Conservation (phyloP, 2,888 invertebrate genomes). For the Helicoverpa assulta region DNA sequence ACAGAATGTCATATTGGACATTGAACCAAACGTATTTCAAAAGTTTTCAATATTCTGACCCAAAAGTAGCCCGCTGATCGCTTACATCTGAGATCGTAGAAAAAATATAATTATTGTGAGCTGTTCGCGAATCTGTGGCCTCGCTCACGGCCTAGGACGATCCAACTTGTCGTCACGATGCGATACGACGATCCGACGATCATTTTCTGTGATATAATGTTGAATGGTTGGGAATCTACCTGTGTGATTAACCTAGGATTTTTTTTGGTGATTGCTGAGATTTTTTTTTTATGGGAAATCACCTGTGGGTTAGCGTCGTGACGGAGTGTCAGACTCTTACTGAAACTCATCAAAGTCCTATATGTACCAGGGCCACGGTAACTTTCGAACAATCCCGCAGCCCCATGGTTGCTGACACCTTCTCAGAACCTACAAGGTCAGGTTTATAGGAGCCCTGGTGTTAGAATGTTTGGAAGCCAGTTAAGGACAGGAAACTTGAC, state of each 20-base stretch:
- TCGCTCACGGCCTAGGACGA: constrained; percentile 54
- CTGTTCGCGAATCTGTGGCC: constrained; percentile 44
- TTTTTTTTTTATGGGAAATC: background rate
- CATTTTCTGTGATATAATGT: background rate
- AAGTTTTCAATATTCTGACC: background rate
- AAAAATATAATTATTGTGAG: constrained; percentile 16
- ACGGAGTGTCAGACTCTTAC: no score
- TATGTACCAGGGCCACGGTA: no score
- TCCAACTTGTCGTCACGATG: constrained; percentile 13
- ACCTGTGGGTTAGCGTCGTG: no score
- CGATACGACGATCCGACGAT: constrained; percentile 3
- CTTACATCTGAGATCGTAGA: constrained; percentile 2
- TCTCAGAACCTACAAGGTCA: no score
- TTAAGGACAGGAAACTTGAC: no score
- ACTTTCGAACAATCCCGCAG: no score
- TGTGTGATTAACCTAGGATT: background rate
- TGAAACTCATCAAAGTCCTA: no score
- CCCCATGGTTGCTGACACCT: no score
- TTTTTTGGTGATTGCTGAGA: background rate
- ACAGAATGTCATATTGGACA: no score
- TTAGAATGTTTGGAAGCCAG: no score
- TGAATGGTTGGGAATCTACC: background rate
- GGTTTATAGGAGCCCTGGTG: no score
- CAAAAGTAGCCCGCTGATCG: constrained; percentile 1
- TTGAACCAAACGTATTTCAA: no score